Evolutionary conservation across 2,888 invertebrate genomes (phyloP).

Genomic region (Griposia aprilina): DNA sequence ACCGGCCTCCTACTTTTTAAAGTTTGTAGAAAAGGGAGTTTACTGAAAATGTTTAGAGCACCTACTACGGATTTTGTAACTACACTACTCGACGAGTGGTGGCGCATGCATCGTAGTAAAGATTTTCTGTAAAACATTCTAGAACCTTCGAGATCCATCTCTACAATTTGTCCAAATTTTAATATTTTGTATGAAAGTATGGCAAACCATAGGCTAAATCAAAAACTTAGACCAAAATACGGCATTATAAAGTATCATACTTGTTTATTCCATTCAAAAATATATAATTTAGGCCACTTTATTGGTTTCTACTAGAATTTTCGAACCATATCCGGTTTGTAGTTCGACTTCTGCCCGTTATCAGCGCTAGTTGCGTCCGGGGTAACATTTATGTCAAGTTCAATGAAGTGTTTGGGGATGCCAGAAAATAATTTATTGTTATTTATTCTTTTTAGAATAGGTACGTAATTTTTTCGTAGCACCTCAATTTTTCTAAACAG

Average conservation of each 20-base stretch:
- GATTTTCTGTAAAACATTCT: constrained; percentile 69
- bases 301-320: constrained; percentile 78
- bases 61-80: constrained; percentile 56
- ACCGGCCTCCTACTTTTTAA: not conserved
- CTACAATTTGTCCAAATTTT: constrained; percentile 50
- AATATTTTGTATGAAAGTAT: constrained; percentile 64
- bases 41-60: constrained; percentile 75
- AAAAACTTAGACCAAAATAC: not conserved
- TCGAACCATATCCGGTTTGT: constrained; percentile 79
- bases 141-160: constrained; percentile 82
- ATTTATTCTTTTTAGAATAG: constrained; percentile 26
- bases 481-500: not conserved
- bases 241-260: constrained; percentile 4
- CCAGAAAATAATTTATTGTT: constrained; percentile 54
- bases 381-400: constrained; percentile 61
- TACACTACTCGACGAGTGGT: constrained; percentile 69
- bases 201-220: not conserved
- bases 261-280: constrained; percentile 59
- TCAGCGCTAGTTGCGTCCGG: constrained; percentile 79
- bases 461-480: not conserved
- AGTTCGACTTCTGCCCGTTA: constrained; percentile 72
- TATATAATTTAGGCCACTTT: constrained; percentile 39
- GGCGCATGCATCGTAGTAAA: constrained; percentile 62
- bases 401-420: constrained; percentile 58
- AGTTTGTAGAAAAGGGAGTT: not conserved